phyloP scores from a whole-genome alignment of 2,888 invertebrate genomes.

The Trachelus stipa region DNA sequence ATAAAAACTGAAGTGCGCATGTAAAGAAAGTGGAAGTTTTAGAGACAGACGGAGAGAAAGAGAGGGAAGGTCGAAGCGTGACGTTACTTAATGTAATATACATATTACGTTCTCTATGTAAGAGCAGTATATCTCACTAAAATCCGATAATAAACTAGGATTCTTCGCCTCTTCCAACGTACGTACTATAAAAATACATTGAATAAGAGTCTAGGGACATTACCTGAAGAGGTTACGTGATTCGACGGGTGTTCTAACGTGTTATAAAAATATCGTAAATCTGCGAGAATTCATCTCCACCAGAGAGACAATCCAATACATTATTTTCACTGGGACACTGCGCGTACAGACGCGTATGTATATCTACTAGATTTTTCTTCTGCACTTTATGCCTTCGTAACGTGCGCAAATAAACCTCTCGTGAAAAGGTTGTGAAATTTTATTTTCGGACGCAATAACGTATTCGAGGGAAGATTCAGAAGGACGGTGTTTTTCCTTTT shows the following conservation, averaged over 20 bases:
- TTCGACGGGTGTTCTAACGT: background rate
- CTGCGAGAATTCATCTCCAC: background rate
- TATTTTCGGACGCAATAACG: background rate
- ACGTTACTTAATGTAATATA: background rate
- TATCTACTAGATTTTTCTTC: background rate
- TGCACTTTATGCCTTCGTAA: background rate
- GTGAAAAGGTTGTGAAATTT: background rate
- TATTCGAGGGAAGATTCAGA: background rate
- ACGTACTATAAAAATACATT: background rate
- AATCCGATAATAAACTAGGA: background rate
- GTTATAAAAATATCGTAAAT: background rate
- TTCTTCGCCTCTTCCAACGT: background rate
- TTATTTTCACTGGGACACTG: background rate
- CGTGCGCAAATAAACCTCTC: background rate
- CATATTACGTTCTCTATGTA: background rate
- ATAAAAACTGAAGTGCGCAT: background rate
- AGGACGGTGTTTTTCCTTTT: background rate
- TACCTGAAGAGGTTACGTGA: background rate
- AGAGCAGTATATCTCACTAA: background rate
- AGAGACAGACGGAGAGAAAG: background rate
- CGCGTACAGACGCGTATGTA: background rate
- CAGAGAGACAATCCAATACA: background rate
- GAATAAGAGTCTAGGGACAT: background rate
- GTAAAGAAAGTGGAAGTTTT: background rate
- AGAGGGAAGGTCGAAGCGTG: background rate